A percentile compares a stretch with the other conserved stretches of the same genome.
These are phyloP conservation scores for Spinibarbus caldwelli DNA, from an alignment of 2,797 vertebrate species.

Conservation along the genomic window DNA sequence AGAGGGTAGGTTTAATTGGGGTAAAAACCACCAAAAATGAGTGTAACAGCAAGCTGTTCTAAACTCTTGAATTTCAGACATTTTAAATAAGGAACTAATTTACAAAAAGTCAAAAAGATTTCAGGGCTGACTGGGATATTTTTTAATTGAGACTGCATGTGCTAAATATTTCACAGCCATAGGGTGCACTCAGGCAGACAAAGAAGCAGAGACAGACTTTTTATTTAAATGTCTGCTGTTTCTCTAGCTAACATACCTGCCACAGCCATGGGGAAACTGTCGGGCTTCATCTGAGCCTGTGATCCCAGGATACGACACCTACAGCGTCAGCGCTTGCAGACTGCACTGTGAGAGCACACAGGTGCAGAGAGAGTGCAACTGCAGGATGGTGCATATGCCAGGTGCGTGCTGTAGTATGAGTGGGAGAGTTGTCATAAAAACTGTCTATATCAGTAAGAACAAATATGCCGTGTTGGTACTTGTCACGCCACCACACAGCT, in stretches of 20 bases:
- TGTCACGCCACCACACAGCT: constrained; percentile 7
- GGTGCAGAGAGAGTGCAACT: constrained; percentile 88
- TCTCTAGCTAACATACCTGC: constrained; percentile 93
- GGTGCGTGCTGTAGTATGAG: constrained; percentile 74
- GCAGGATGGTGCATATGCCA: constrained; percentile 99
- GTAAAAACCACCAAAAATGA: background rate
- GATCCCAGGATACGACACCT: constrained; percentile 92
- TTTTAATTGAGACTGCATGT: constrained; percentile 15
- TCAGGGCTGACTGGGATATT: background rate
- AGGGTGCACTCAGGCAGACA: constrained; percentile 16
- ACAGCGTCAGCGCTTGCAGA: constrained; percentile 96
- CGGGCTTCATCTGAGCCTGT: constrained; percentile 86
- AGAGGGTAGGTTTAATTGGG: constrained; percentile 83
- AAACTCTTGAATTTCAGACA: background rate
- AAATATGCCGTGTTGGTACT: constrained; percentile 5
- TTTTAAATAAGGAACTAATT: background rate
- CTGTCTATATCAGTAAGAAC: background rate
- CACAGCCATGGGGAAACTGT: constrained; percentile 98
- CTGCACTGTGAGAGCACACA: constrained; percentile 95
- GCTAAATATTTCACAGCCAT: constrained; percentile 13
- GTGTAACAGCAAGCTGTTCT: background rate
- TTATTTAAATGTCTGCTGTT: constrained; percentile 15
- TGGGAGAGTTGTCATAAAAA: constrained; percentile 17
- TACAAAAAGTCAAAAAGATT: constrained; percentile 3
- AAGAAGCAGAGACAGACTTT: constrained; percentile 7